Evolutionary conservation across 2,888 invertebrate species (phyloP).

Genomic region (Gymnocheta viridis): DNA sequence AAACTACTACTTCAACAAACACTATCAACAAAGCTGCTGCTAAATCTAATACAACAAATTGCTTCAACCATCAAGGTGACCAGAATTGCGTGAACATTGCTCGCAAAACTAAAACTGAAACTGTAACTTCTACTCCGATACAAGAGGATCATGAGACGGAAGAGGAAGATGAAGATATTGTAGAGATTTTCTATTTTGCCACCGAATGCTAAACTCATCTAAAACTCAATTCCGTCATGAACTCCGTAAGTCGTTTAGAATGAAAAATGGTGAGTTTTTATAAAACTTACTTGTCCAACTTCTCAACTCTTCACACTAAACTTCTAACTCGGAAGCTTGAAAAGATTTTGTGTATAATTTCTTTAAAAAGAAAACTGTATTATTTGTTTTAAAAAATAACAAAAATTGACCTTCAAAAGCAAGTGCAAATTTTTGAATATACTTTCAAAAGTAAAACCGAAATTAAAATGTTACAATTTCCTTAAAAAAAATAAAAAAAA

Average conservation of each 20-base stretch:
- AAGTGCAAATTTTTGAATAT: slow-evolving; percentile 63
- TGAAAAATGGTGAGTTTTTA: slow-evolving; percentile 9
- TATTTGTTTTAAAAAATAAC: slow-evolving; percentile 32
- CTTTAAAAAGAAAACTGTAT: slow-evolving; percentile 39
- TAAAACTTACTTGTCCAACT: not conserved
- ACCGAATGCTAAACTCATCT: slow-evolving; percentile 75
- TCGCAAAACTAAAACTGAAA: slow-evolving; percentile 9
- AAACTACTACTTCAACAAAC: slow-evolving; percentile 70
- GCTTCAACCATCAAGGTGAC: slow-evolving; percentile 34
- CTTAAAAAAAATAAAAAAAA: not conserved
- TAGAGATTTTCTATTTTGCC: slow-evolving; percentile 79
- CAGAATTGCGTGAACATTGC: slow-evolving; percentile 18
- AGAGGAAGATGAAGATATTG: slow-evolving; percentile 66
- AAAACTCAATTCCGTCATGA: not conserved
- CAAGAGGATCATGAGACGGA: not conserved
- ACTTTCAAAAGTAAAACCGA: slow-evolving; percentile 60
- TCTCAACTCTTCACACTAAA: not conserved
- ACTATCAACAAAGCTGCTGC: slow-evolving; percentile 24
- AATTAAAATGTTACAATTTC: slow-evolving; percentile 14
- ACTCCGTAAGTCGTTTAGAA: not conserved
- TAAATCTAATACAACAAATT: slow-evolving; percentile 28
- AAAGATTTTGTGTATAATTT: slow-evolving; percentile 25
- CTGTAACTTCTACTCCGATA: not conserved
- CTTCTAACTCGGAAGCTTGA: not conserved
- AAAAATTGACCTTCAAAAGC: slow-evolving; percentile 28